Conservation (phyloP, 2,797 vertebrate genomes). For the Tinamus major region DNA sequence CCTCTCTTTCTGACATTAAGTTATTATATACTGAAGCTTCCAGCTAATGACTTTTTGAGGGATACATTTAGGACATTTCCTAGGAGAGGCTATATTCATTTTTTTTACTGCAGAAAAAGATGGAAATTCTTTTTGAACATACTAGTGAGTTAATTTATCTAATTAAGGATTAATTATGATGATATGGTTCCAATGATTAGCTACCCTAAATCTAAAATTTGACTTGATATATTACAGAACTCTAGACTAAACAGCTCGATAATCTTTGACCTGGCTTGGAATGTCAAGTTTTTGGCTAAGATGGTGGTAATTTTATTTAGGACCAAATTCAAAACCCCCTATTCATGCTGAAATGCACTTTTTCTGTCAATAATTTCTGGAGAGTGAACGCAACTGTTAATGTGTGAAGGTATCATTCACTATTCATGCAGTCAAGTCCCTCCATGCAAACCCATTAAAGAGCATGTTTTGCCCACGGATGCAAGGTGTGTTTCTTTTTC, state of each 20-base stretch:
- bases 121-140: background rate
- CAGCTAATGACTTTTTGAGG: conserved; percentile 64
- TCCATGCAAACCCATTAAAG: background rate
- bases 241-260: conserved; percentile 9
- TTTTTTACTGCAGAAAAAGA: conserved; percentile 37
- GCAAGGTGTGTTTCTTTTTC: background rate
- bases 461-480: background rate
- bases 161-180: conserved; percentile 57
- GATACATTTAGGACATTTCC: conserved; percentile 65
- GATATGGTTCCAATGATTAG: conserved; percentile 11
- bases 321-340: background rate
- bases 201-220: conserved; percentile 16
- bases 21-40: conserved; percentile 46
- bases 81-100: conserved; percentile 45
- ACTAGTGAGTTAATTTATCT: conserved; percentile 40
- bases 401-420: background rate
- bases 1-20: conserved; percentile 69
- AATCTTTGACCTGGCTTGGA: conserved; percentile 4
- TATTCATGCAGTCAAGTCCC: background rate
- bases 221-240: background rate
- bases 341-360: background rate
- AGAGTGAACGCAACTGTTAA: background rate
- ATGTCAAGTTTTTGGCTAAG: background rate
- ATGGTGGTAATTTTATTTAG: background rate
- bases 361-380: background rate